Evolutionary conservation across 2,113 vertebrate genomes (phyloP), one percentile per base, ranked within the genome.

Genomic region (Daboia siamensis): DNA sequence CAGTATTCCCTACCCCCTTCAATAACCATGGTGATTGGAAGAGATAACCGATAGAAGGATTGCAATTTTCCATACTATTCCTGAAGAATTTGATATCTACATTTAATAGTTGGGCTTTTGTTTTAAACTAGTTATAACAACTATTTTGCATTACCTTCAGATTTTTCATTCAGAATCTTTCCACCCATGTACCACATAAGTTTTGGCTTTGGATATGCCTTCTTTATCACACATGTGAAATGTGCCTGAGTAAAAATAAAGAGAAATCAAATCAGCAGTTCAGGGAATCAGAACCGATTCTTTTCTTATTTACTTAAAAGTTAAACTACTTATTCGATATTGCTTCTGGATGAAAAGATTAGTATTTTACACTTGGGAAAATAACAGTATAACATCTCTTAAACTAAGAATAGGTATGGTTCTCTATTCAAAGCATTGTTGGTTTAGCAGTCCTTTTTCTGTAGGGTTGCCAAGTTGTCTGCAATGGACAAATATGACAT

Each of bases 151-250:
- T 95, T 96, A 96, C 96, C 95, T 97, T 33, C 57, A 84, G 87
- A 85, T 56, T 89, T 92, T 56, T 96, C 86, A 0, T 0, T 46
- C 93, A 95, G 61, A 85, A 52, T 93, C 0, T 0, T 44, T 96
- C 84, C 54, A 87, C 94, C 93, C 91, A 87, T 0, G 0, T 87
- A 94, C 96, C 96, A 96, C 17, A 57, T 4, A 0, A 95, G 92
- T 3, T 57, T 94, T 10, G 96, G 94, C 90, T 94, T 96, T 46
- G 96, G 96, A 93, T 96, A 96, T 0, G 26, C 96, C 61, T 94
- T 97, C 88, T 88, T 94, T 92, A 96, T 2, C 0, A 93, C 1
- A 24, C 95, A 96, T 92, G 54, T 96, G 92, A 95, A 7, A 0
- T 86, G 95, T 0, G 17, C 56, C 96, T 97, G 10, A 88, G 39